A percentile compares a stretch with the other conserved stretches of the same genome.
Conservation (phyloP, 2,113 vertebrate genomes). For the Apodemus sylvaticus region DNA sequence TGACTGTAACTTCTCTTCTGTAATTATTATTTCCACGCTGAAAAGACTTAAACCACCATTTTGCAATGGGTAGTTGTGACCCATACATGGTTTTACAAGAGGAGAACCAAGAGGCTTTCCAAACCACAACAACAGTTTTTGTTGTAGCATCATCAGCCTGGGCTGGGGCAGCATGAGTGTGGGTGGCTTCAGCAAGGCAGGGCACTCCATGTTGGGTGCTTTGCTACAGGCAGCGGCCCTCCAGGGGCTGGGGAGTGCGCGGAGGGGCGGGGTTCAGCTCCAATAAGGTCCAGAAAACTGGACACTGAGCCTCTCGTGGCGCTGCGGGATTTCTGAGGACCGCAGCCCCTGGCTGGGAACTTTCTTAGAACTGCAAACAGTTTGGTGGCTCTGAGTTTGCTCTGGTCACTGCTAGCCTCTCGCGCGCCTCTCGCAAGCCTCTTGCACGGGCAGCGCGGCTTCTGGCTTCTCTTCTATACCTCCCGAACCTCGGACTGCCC, state of each 20-base stretch:
- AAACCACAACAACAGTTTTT: background rate
- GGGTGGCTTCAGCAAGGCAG: background rate
- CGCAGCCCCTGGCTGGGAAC: background rate
- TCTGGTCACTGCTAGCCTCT: background rate
- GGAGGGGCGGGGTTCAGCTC: background rate
- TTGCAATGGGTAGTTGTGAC: background rate
- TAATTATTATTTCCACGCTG: background rate
- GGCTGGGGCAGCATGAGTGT: background rate
- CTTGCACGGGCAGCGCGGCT: background rate
- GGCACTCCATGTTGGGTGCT: background rate
- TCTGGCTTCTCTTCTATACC: background rate
- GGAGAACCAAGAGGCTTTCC: background rate
- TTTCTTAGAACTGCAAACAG: constrained; percentile 4
- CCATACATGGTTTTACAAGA: background rate
- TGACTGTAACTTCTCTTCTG: background rate
- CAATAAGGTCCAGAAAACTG: background rate
- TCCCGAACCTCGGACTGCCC: background rate
- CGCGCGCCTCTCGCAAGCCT: background rate
- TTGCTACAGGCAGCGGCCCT: background rate
- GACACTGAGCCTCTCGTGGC: background rate
- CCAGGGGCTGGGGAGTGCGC: background rate
- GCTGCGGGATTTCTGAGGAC: background rate
- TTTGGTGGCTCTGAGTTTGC: background rate
- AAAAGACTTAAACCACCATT: background rate
- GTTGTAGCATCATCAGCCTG: background rate